phyloP scores from a whole-genome alignment of 2,113 vertebrate genomes.

The Tenrec ecaudatus region DNA sequence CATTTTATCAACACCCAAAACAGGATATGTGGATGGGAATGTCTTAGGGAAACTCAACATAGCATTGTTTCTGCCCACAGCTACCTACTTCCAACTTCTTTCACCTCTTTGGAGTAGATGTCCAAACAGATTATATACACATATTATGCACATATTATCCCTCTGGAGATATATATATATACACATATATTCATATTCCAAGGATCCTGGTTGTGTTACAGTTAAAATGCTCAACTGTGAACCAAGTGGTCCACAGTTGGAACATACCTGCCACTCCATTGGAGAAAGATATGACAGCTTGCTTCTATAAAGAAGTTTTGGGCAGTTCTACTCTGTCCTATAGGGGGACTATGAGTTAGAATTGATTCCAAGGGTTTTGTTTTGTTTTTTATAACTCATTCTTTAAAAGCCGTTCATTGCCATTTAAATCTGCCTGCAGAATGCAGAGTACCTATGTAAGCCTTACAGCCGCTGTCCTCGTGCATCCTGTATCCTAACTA shows the following conservation, averaged over 20 bases:
- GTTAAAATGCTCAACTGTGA: too few relatives aligned
- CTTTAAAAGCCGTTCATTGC: constrained; percentile 30
- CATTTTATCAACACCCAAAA: neutral
- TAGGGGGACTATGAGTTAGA: too few relatives aligned
- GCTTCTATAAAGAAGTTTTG: too few relatives aligned
- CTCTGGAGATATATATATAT: too few relatives aligned
- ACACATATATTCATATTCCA: too few relatives aligned
- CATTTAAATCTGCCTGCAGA: constrained; percentile 50
- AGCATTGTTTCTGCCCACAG: neutral
- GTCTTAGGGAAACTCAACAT: neutral
- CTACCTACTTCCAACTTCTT: neutral
- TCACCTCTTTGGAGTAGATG: constrained; percentile 8
- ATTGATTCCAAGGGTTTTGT: too few relatives aligned
- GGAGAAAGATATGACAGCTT: too few relatives aligned
- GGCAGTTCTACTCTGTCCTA: too few relatives aligned
- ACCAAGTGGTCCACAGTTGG: too few relatives aligned
- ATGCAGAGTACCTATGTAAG: neutral
- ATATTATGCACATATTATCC: too few relatives aligned
- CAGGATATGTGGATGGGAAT: neutral
- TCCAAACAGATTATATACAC: neutral
- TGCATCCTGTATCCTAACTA: constrained; percentile 32
- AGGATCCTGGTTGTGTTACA: too few relatives aligned
- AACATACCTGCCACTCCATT: too few relatives aligned
- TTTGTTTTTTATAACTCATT: constrained; percentile 26
- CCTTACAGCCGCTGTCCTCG: neutral